phyloP scores from a whole-genome alignment of 2,113 vertebrate species.

The Echinops telfairi region DNA sequence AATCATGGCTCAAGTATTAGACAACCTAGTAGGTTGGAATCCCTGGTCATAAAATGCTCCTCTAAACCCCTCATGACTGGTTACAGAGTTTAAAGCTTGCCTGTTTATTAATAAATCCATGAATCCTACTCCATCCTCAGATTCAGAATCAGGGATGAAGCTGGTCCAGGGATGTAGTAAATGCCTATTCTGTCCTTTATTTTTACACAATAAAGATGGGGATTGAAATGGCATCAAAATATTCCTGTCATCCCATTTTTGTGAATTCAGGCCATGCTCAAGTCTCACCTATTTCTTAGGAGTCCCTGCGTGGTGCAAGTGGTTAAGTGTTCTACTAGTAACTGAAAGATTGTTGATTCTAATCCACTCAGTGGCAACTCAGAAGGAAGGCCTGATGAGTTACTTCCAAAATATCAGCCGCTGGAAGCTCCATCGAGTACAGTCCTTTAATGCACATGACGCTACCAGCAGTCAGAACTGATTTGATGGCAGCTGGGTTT shows the following conservation, averaged over 20 bases:
- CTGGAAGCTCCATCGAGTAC: background rate
- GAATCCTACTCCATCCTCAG: background rate
- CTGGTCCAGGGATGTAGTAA: background rate
- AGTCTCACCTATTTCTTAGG: background rate
- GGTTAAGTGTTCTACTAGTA: background rate
- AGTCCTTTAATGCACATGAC: background rate
- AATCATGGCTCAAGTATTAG: background rate
- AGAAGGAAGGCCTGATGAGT: background rate
- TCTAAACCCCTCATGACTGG: background rate
- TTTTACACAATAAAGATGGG: background rate
- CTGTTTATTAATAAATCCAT: background rate
- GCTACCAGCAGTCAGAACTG: background rate
- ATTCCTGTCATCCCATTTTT: background rate
- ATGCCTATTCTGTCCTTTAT: background rate
- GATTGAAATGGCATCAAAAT: background rate
- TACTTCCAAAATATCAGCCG: background rate
- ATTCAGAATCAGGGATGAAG: background rate
- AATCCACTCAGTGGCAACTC: background rate
- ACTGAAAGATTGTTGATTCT: background rate
- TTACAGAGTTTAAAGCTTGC: background rate
- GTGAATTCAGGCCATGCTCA: background rate
- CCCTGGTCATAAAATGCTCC: background rate
- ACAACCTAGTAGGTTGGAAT: background rate
- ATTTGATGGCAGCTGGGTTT: background rate
- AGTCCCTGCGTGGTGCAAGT: background rate